These are phyloP conservation scores for Tetranychus urticae DNA, from an alignment of 1,140 invertebrate genomes.

Conservation along the genomic window DNA sequence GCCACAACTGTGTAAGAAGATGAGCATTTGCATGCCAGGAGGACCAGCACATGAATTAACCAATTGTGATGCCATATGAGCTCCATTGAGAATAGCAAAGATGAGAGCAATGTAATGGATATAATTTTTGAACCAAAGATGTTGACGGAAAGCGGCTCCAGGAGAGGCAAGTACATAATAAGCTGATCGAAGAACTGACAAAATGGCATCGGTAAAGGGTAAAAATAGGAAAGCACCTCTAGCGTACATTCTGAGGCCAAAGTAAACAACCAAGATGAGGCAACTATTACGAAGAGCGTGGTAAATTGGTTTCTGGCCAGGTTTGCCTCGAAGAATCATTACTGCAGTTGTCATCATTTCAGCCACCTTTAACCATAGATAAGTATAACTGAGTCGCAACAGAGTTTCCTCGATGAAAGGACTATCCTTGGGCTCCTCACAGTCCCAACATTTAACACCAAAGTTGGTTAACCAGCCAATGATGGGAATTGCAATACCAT, in stretches of 20 bases:
- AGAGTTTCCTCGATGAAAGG: neutral
- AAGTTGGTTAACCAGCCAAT: neutral
- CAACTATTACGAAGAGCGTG: neutral
- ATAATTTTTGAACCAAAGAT: neutral
- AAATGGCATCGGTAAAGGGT: neutral
- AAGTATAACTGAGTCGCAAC: neutral
- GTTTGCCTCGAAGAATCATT: neutral
- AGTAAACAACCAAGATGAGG: neutral
- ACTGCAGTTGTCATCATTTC: neutral
- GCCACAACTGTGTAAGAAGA: neutral
- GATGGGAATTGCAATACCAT: conserved; percentile 1
- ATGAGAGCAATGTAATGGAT: neutral
- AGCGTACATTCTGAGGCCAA: neutral
- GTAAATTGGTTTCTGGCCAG: neutral
- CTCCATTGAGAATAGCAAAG: neutral
- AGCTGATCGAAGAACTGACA: neutral
- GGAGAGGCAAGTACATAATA: neutral
- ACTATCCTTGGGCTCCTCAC: conserved; percentile 3
- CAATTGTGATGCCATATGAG: neutral
- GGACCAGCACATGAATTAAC: neutral
- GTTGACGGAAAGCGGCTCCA: neutral
- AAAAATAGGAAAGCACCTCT: neutral
- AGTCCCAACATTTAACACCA: conserved; percentile 23
- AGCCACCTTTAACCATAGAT: neutral
- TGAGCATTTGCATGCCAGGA: neutral